Percentiles rank a stretch among this genome's conserved stretches.
Conservation (phyloP, 2,113 vertebrate species). For the Pitta sordida region DNA sequence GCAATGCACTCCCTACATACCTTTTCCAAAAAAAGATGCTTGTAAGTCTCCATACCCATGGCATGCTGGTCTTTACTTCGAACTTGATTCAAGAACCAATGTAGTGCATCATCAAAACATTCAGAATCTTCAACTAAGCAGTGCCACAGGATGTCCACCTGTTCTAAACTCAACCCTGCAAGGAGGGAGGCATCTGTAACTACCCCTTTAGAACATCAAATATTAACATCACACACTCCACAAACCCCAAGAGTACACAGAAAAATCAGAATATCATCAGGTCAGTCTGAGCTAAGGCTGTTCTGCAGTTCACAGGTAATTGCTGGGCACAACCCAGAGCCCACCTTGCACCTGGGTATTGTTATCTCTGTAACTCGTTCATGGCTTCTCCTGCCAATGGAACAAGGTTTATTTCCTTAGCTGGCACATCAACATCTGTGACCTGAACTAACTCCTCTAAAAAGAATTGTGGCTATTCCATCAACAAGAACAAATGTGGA, state of each 20-base stretch:
- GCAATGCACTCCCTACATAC: constrained; percentile 60
- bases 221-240: background rate
- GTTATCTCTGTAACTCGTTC: background rate
- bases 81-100: constrained; percentile 99
- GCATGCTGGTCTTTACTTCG: constrained; percentile 99
- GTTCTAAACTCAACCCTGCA: constrained; percentile 94
- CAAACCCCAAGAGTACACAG: background rate
- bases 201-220: background rate
- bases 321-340: background rate
- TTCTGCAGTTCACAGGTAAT: background rate
- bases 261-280: background rate
- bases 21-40: constrained; percentile 98
- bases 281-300: background rate
- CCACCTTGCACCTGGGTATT: background rate
- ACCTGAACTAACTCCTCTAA: background rate
- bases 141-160: constrained; percentile 99
- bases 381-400: background rate
- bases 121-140: constrained; percentile 96
- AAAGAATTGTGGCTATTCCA: background rate
- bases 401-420: background rate
- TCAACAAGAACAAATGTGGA: background rate
- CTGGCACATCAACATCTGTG: background rate
- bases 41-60: constrained; percentile 99
- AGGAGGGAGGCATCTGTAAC: background rate
- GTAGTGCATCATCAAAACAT: constrained; percentile 95